Conservation (phyloP, 2,888 invertebrate species). For the Augiades crinisus region DNA sequence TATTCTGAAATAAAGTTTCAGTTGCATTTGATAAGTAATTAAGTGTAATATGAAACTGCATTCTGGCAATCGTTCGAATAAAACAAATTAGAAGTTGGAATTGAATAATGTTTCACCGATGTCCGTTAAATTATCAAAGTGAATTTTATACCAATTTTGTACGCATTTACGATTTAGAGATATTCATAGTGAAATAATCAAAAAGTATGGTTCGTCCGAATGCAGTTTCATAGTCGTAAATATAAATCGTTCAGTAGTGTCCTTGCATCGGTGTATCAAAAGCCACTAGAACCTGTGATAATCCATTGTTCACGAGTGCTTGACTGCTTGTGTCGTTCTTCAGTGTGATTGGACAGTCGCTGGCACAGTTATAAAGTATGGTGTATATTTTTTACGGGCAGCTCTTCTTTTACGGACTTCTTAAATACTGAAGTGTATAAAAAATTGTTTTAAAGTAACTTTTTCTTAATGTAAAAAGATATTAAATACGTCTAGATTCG, state of each 20-base stretch:
- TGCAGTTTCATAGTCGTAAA: constrained; percentile 22
- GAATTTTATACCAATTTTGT: constrained; percentile 18
- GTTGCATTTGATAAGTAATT: constrained; percentile 21
- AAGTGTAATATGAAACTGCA: constrained; percentile 22
- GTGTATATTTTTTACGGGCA: constrained; percentile 20
- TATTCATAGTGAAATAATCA: neutral
- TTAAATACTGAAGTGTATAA: no score
- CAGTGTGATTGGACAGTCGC: constrained; percentile 51
- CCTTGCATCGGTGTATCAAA: constrained; percentile 54
- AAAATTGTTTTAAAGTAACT: no score
- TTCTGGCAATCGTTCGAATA: neutral
- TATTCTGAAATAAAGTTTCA: constrained; percentile 18
- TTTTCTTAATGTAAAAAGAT: no score
- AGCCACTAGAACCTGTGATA: constrained; percentile 78
- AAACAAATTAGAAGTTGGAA: neutral
- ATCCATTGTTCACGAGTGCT: constrained; percentile 66
- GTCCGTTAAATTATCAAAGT: constrained; percentile 1
- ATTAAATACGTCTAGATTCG: no score
- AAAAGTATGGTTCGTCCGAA: neutral
- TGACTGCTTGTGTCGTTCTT: constrained; percentile 60
- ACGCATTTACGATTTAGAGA: constrained; percentile 4
- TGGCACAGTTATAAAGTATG: constrained; percentile 28
- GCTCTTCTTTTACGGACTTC: constrained; percentile 11
- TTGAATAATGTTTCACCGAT: neutral
- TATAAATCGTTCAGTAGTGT: constrained; percentile 24